Evolutionary conservation across 2,113 vertebrate species (phyloP).

Genomic region (Zootoca vivipara): DNA sequence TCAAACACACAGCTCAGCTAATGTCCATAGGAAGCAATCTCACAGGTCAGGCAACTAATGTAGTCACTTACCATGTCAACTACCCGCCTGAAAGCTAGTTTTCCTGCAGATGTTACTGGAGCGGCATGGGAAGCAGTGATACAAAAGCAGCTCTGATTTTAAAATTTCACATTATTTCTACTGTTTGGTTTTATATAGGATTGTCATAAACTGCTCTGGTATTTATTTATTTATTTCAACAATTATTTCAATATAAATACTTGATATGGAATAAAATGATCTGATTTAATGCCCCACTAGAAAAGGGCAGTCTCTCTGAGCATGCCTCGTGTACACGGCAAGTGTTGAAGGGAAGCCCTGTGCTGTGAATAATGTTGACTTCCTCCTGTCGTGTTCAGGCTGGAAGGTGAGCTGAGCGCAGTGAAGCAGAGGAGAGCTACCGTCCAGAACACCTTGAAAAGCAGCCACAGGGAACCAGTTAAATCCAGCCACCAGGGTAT

Average conservation of each 20-base stretch:
- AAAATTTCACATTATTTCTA: no score
- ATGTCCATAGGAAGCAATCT: background rate
- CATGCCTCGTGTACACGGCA: background rate
- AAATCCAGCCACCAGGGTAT: conserved; percentile 75
- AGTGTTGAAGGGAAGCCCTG: background rate
- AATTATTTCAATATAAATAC: no score
- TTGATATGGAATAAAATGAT: background rate
- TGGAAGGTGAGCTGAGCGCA: conserved; percentile 81
- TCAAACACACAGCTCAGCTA: background rate
- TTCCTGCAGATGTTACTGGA: background rate
- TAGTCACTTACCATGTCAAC: background rate
- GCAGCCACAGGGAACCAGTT: conserved; percentile 65
- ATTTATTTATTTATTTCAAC: no score
- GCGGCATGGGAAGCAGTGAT: background rate
- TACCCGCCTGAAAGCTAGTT: background rate
- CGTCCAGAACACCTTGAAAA: conserved; percentile 74
- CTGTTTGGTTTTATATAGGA: no score
- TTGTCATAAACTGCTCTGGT: no score
- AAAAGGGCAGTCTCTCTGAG: background rate
- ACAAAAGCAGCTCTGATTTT: background rate
- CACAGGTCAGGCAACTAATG: background rate
- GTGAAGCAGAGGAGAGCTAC: conserved; percentile 84
- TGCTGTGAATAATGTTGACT: background rate
- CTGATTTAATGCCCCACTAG: background rate
- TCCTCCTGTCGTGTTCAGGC: conserved; percentile 69